phyloP scores from a whole-genome alignment of 2,113 vertebrate genomes.

The Toxotes chatareus region DNA sequence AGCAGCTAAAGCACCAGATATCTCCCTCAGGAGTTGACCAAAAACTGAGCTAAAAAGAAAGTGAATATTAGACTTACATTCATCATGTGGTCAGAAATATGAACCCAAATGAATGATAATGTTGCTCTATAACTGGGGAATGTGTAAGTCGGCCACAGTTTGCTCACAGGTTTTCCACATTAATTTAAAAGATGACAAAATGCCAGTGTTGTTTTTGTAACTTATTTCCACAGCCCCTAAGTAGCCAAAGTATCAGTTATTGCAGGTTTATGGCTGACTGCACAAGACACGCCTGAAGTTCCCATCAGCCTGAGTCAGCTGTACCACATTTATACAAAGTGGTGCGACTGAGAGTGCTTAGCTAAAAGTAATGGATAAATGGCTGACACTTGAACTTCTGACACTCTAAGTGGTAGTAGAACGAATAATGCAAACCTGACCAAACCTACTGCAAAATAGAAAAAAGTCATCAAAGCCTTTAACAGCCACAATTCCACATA shows the following conservation, averaged over 20 bases:
- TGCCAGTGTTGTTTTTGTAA: background rate
- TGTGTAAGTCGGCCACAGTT: background rate
- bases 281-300: background rate
- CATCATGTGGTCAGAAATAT: background rate
- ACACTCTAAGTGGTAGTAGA: background rate
- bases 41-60: background rate
- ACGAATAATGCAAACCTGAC: background rate
- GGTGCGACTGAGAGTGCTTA: background rate
- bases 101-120: background rate
- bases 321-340: too few species aligned
- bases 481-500: background rate
- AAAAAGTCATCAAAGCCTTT: background rate
- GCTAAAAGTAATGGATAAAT: background rate
- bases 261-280: background rate
- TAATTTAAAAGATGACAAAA: background rate
- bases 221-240: background rate
- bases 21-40: background rate
- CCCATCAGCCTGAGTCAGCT: background rate
- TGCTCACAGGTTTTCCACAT: background rate
- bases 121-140: background rate
- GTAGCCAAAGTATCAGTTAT: background rate
- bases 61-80: background rate
- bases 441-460: background rate
- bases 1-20: background rate
- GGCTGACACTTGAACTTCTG: background rate